A percentile compares a stretch with the other conserved stretches of the same genome.
Conservation (phyloP, 2,888 invertebrate species). For the Branchellion lobata region DNA sequence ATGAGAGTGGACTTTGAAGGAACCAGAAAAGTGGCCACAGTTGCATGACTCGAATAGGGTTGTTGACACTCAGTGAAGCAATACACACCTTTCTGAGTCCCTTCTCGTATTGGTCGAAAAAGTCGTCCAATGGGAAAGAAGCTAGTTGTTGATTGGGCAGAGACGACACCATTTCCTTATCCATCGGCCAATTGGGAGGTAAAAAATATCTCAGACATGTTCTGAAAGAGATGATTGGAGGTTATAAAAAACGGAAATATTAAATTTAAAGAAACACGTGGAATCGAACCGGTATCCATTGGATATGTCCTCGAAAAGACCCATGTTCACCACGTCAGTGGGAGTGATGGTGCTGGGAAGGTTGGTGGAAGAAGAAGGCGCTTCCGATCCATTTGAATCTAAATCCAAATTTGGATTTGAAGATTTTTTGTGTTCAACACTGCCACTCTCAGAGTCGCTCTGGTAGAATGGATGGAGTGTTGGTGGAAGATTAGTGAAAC, state of each 20-base stretch:
- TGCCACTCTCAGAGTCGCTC: background rate
- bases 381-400: constrained; percentile 53
- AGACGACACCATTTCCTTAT: constrained; percentile 60
- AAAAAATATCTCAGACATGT: constrained; percentile 62
- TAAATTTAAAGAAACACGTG: background rate
- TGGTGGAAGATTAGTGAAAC: no score
- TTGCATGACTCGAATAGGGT: no score
- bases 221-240: constrained; percentile 50
- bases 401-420: constrained; percentile 54
- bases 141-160: constrained; percentile 59
- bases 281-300: constrained; percentile 59
- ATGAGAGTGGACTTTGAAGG: no score
- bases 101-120: constrained; percentile 62
- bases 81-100: constrained; percentile 59
- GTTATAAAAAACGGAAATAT: background rate
- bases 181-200: constrained; percentile 62
- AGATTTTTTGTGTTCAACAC: constrained; percentile 52
- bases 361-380: constrained; percentile 56
- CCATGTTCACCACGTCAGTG: background rate
- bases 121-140: constrained; percentile 61
- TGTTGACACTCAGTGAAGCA: no score
- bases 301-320: constrained; percentile 58
- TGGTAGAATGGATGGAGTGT: no score
- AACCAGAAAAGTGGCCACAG: no score
- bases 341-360: background rate